Percentiles rank a stretch among this genome's conserved stretches.
Evolutionary conservation across 1,140 invertebrate species (phyloP).

Genomic region (Parapsyche elsis): DNA sequence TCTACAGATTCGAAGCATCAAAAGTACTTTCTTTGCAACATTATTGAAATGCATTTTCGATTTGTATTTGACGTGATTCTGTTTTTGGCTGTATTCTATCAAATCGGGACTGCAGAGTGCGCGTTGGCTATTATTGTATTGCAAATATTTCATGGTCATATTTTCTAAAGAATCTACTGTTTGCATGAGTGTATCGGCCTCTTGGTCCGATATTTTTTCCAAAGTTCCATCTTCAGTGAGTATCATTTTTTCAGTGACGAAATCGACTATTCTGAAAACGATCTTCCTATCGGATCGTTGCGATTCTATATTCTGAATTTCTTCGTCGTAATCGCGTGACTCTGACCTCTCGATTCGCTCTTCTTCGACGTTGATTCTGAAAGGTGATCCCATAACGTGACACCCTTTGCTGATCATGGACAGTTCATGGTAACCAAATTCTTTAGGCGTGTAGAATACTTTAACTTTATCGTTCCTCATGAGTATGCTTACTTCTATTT

Average conservation of each 20-base stretch:
- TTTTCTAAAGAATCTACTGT: conserved; percentile 48
- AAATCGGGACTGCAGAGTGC: conserved; percentile 43
- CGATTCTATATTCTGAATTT: conserved; percentile 62
- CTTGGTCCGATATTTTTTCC: conserved; percentile 63
- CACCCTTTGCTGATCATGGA: conserved; percentile 65
- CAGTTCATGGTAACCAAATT: conserved; percentile 64
- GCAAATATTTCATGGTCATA: conserved; percentile 44
- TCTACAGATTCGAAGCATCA: conserved; percentile 61
- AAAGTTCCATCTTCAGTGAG: conserved; percentile 66
- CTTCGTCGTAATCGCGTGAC: conserved; percentile 61
- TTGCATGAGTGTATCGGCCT: conserved; percentile 43
- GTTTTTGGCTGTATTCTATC: conserved; percentile 44
- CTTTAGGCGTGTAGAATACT: conserved; percentile 62
- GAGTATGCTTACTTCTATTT: conserved; percentile 64
- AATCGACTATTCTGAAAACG: conserved; percentile 66
- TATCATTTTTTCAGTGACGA: conserved; percentile 68
- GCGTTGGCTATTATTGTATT: conserved; percentile 28
- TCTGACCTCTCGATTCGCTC: conserved; percentile 58
- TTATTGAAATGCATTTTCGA: conserved; percentile 42
- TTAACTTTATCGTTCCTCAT: conserved; percentile 60
- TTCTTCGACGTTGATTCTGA: conserved; percentile 62
- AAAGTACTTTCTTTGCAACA: conserved; percentile 58
- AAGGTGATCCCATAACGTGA: conserved; percentile 66
- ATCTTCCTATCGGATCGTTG: conserved; percentile 64
- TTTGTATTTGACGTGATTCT: conserved; percentile 4